Conservation (phyloP, 2,888 invertebrate species). For the Orthonychiurus folsomi region DNA sequence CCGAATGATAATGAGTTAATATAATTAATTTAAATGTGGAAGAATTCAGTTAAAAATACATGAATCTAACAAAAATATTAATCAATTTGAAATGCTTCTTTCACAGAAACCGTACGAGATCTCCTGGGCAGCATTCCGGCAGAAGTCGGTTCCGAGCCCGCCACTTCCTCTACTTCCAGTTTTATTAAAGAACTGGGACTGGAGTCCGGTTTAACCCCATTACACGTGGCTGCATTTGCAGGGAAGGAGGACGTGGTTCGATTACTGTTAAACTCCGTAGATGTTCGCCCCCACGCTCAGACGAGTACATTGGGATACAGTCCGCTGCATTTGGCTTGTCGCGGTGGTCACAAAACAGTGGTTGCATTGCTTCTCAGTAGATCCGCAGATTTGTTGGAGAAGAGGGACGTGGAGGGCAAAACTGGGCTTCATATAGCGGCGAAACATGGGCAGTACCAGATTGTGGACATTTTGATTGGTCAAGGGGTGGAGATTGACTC, state of each 20-base stretch:
- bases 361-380: constrained; percentile 91
- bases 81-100: neutral
- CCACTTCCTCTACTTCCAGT: constrained; percentile 50
- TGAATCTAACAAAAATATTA: no score
- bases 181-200: constrained; percentile 72
- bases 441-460: constrained; percentile 91
- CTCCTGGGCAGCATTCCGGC: constrained; percentile 63
- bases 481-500: constrained; percentile 98
- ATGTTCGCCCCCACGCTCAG: constrained; percentile 6
- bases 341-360: constrained; percentile 84
- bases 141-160: constrained; percentile 88
- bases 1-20: neutral
- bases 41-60: no score
- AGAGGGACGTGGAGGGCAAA: constrained; percentile 84
- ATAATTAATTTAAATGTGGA: neutral
- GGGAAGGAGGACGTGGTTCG: constrained; percentile 95
- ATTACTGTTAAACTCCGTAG: constrained; percentile 12
- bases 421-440: constrained; percentile 94
- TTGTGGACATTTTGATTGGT: constrained; percentile 93
- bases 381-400: constrained; percentile 86
- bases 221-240: constrained; percentile 91
- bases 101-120: constrained; percentile 13
- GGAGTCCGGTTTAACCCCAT: constrained; percentile 94
- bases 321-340: constrained; percentile 93
- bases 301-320: constrained; percentile 60